Conservation (phyloP, 2,888 invertebrate species). For the Mesorhabditis sp. region DNA sequence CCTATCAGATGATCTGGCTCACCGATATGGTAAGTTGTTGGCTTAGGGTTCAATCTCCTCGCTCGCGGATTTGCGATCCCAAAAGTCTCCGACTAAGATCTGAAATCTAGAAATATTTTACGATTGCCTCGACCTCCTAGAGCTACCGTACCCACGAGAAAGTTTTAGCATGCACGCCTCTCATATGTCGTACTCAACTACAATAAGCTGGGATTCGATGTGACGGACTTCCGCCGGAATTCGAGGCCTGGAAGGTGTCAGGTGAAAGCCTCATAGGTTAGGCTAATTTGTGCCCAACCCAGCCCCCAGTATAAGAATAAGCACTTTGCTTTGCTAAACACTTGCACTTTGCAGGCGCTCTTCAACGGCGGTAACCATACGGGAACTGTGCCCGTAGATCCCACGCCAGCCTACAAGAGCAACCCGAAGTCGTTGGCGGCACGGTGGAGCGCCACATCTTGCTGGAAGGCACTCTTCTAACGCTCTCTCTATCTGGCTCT, state of each 20-base stretch:
- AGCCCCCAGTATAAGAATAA: background rate
- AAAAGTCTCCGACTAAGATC: no score
- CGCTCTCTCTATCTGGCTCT: slow-evolving; percentile 45
- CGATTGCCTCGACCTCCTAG: no score
- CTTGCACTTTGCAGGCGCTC: slow-evolving; percentile 38
- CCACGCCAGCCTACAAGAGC: slow-evolving; percentile 53
- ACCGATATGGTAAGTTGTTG: slow-evolving; percentile 77
- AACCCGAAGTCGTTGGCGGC: slow-evolving; percentile 54
- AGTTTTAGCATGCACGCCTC: slow-evolving; percentile 40
- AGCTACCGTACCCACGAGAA: no score
- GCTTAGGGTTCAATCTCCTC: background rate
- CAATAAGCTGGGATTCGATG: slow-evolving; percentile 83
- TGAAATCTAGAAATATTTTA: no score
- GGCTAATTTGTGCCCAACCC: background rate
- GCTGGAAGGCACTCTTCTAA: slow-evolving; percentile 66
- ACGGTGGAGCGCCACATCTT: slow-evolving; percentile 52
- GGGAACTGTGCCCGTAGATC: slow-evolving; percentile 55
- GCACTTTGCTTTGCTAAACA: background rate
- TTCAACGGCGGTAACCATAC: slow-evolving; percentile 59
- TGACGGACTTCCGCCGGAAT: slow-evolving; percentile 60
- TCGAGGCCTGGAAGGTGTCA: slow-evolving; percentile 55
- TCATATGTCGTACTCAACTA: slow-evolving; percentile 95
- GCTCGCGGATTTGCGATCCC: background rate
- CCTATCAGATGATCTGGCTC: slow-evolving; percentile 61
- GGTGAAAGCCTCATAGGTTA: slow-evolving; percentile 19